Evolutionary conservation across 2,888 invertebrate species (phyloP), one percentile per base, ranked within the genome.

Genomic region (Cheilosia scutellata): DNA sequence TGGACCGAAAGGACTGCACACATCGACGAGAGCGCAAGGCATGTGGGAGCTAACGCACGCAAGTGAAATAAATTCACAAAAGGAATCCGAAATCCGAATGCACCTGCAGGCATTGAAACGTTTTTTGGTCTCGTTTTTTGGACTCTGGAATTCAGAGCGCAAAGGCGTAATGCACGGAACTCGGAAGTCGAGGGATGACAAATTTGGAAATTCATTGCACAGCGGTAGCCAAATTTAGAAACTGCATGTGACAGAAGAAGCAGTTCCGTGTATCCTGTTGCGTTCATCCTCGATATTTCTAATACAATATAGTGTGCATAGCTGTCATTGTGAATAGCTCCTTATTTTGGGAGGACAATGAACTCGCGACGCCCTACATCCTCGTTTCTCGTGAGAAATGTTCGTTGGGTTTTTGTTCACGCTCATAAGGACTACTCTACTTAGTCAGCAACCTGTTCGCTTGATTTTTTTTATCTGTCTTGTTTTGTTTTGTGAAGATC

Each of bases 11-110:
- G 68, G 79, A 84, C 75, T 84, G 44, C 84, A 84, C 80, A 84
- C 84, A 84, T 74, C 70, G 62, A 37, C 53, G 57, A 40, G 25
- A 11, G 25, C 29, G 31, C 55, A 70, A 70, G 42, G 75, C 71
- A 66, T 86, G 86, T 86, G 86, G 82, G 82, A 82, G 86, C 82
- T 62, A 82, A 82, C 62, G 37, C 11, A 80, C 76, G 86, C 82
- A 86, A 76, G 71, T 82, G 66, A 55, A 80, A 84, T 80, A 66
- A 71, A 84, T 79, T 84, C 79, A 79, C 74, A 84, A 84, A 86
- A 82, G 76, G 82, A 51, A 77, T 86, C 76, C 77, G 62, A 77
- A 31, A 4, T 55, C 33, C 65, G 57, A 72, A 53, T 65, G 65
- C 79, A 75, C 75, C 75, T 83, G 82, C 82, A 78, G 82, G 78